A percentile compares a stretch with the other conserved stretches of the same genome.
These are phyloP conservation scores for Drosophila kanekoi DNA, from an alignment of 2,888 invertebrate genomes.

Conservation along the genomic window DNA sequence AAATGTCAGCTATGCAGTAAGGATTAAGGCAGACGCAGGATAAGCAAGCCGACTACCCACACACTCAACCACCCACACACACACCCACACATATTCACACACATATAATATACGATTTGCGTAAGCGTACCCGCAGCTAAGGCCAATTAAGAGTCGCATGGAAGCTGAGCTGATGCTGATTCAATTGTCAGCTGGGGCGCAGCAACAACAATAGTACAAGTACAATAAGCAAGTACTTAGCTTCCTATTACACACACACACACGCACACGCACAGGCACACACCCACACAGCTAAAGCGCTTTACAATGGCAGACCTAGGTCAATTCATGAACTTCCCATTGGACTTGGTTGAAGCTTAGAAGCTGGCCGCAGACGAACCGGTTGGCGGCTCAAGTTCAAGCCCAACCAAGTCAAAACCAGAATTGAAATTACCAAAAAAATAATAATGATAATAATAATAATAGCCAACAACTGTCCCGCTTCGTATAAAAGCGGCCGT, in stretches of 20 bases:
- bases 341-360: conserved; percentile 58
- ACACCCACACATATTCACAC: conserved; percentile 14
- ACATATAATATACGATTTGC: conserved; percentile 41
- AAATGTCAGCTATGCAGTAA: conserved; percentile 43
- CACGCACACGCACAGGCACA: conserved; percentile 17
- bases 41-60: conserved; percentile 18
- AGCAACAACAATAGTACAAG: conserved; percentile 28
- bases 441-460: conserved; percentile 12
- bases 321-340: conserved; percentile 71
- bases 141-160: conserved; percentile 64
- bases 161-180: conserved; percentile 31
- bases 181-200: conserved; percentile 44
- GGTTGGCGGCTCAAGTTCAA: conserved; percentile 71
- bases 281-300: conserved; percentile 7
- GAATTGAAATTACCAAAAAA: conserved; percentile 53
- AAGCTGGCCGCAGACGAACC: conserved; percentile 63
- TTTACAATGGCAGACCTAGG: conserved; percentile 63
- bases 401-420: conserved; percentile 44
- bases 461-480: conserved; percentile 19
- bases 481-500: conserved; percentile 68
- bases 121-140: conserved; percentile 50
- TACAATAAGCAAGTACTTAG: conserved; percentile 38
- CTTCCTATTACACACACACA: conserved; percentile 45
- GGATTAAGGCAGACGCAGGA: conserved; percentile 15
- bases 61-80: conserved; percentile 31